Evolutionary conservation across 2,888 invertebrate species (phyloP).

Genomic region (Amblyteles armatorius): DNA sequence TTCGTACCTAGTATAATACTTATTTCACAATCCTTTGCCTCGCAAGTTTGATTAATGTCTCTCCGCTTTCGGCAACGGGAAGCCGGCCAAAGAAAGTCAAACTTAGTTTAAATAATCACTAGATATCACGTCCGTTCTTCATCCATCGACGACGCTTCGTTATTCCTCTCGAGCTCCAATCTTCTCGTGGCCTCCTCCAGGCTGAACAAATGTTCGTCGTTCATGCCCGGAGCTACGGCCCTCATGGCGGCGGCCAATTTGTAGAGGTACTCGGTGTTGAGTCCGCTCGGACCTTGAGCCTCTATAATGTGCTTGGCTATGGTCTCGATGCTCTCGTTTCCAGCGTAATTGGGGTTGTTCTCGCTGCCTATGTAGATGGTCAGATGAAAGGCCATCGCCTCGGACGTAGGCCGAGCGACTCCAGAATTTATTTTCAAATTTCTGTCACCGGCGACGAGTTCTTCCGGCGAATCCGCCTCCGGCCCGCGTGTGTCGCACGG

Average conservation of each 20-base stretch:
- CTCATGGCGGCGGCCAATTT: constrained; percentile 93
- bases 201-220: constrained; percentile 91
- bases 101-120: background rate
- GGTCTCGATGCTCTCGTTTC: constrained; percentile 90
- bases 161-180: constrained; percentile 75
- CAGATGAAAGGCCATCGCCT: constrained; percentile 88
- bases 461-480: constrained; percentile 73
- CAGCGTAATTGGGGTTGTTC: constrained; percentile 93
- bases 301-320: constrained; percentile 93
- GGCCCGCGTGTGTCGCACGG: constrained; percentile 84
- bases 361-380: constrained; percentile 93
- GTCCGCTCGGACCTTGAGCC: constrained; percentile 93
- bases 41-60: too few species aligned
- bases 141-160: constrained; percentile 32
- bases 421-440: constrained; percentile 61
- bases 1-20: too few species aligned
- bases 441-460: constrained; percentile 44
- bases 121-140: constrained; percentile 28
- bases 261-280: constrained; percentile 96
- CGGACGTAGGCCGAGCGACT: constrained; percentile 67
- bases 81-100: background rate
- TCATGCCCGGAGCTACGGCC: constrained; percentile 89
- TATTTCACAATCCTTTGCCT: too few species aligned
- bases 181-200: constrained; percentile 88
- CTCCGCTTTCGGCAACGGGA: too few species aligned